Base-by-base conservation (phyloP, 2,888 invertebrate species). In the Thelaira solivaga region DNA sequence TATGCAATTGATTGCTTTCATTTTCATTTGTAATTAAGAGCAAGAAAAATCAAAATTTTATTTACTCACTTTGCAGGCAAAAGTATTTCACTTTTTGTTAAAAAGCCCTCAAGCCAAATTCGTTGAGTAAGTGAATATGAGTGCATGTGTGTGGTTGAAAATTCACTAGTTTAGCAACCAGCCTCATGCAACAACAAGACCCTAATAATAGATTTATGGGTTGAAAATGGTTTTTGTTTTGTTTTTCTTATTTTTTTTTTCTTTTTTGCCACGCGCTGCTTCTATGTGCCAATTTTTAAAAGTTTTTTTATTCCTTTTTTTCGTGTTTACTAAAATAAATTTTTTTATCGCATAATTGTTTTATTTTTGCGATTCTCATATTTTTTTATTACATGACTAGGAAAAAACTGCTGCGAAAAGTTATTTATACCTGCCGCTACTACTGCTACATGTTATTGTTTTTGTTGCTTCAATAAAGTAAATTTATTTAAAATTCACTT, bases 201-300 rank as follows among this genome's bases (percentile, higher is more conserved):
- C 29, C 13, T 26, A 68, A 43, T 47, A 24, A 10, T 8, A 24
- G 26, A 57, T 65, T 13, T 13, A 34, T 36, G 2, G n/a, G n/a
- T n/a, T 36, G 36, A 13, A 6, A 39, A 39, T 39, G 16, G 36
- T 39, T 39, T 39, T 16, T 39, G n/a, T n/a, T n/a, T n/a, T n/a
- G n/a, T n/a, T n/a, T n/a, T n/a, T n/a, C n/a, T n/a, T n/a, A n/a
- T n/a, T n/a, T n/a, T n/a, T n/a, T n/a, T n/a, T n/a, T n/a, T n/a
- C n/a, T n/a, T n/a, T n/a, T n/a, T 18, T 64, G 68, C 41, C 78
- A 78, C 74, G 74, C 69, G 78, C 74, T 69, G 59, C 65, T 59
- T 73, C 51, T 59, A 24, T 43, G 64, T 53, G 65, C 55, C 78
- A 74, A 74, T 71, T 74, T 76, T 53, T 5, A 39, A 18, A 16